Evolutionary conservation across 2,888 invertebrate species (phyloP), one percentile per base, ranked within the genome.

Genomic region (Drosophila helvetica): DNA sequence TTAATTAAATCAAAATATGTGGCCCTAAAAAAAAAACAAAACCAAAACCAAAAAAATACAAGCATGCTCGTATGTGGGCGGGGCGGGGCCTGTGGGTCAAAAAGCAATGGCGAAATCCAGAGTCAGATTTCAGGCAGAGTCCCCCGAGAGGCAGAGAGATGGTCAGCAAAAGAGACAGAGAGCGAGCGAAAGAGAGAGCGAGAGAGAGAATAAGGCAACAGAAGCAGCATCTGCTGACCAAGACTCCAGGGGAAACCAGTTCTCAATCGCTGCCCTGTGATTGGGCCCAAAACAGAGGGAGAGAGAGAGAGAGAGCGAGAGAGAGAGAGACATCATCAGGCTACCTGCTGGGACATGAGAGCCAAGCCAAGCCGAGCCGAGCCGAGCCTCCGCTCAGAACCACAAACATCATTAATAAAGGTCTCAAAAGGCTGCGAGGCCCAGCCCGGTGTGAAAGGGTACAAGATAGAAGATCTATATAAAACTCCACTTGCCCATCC

Each of bases 1-100:
- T 72, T 74, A 80, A 84, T 84, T 84, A 59, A 65, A 84, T 74
- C 57, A 68, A 71, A 74, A 73, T 69, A 57, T 57, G 55, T 19
- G 33, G 65, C 53, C 30, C 54, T 53, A 15, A 66, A 57, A 61
- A 30, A 25, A 62, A 22, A 22, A 22, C 22, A 22, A 22, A 22
- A 22, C 22, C 22, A 22, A 22, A 22, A 22, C 22, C 4, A 22
- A 22, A 19, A 43, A 18, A 47, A 30, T 8, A 27, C 27, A 18
- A 17, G n/a, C 5, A 25, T 12, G 19, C 47, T 18, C 15, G n/a
- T 7, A 38, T 38, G 64, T 66, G 71, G 82, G 76, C 58, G 73
- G 54, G 60, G 60, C 18, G 73, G 50, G 60, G 60, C 18, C 33
- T 57, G 57, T 56, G 55, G 38, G 19, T 38, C n/a, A 2, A n/a